Percentiles rank a stretch among this genome's conserved stretches.
phyloP scores from a whole-genome alignment of 2,888 invertebrate genomes.

The Drosophila mimica region DNA sequence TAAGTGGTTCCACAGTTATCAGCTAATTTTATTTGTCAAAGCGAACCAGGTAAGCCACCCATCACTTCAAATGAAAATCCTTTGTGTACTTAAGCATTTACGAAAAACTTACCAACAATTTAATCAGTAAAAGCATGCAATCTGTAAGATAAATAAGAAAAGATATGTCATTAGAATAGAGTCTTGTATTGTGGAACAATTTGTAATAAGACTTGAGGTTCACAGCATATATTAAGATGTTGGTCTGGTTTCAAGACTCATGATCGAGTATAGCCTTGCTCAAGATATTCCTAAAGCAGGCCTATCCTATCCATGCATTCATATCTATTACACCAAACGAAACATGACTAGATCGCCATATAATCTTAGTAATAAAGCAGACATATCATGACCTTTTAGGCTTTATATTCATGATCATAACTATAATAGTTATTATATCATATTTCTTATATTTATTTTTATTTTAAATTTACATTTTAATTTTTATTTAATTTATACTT shows the following conservation, averaged over 20 bases:
- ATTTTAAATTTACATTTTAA: background rate
- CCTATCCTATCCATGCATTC: background rate
- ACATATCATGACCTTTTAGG: background rate
- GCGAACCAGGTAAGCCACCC: background rate
- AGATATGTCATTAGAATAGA: slow-evolving; percentile 21
- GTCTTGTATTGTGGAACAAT: background rate
- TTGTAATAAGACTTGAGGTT: too few species aligned
- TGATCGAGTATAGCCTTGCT: background rate
- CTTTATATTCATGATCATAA: background rate
- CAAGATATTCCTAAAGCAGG: background rate
- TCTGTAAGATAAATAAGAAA: slow-evolving; percentile 54
- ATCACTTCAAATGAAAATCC: slow-evolving; percentile 18
- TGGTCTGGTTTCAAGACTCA: background rate
- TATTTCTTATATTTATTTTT: background rate
- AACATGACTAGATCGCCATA: background rate
- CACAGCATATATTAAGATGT: background rate
- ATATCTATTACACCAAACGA: background rate
- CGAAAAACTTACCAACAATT: slow-evolving; percentile 56
- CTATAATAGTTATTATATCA: background rate
- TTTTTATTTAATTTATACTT: background rate
- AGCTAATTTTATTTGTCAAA: slow-evolving; percentile 33
- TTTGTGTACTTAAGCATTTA: slow-evolving; percentile 18
- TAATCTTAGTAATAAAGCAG: background rate
- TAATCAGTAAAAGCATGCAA: slow-evolving; percentile 50
- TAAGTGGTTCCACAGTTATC: slow-evolving; percentile 50